These are phyloP conservation scores for Salvelinus fontinalis DNA, from an alignment of 2,113 vertebrate genomes.

Conservation along the genomic window DNA sequence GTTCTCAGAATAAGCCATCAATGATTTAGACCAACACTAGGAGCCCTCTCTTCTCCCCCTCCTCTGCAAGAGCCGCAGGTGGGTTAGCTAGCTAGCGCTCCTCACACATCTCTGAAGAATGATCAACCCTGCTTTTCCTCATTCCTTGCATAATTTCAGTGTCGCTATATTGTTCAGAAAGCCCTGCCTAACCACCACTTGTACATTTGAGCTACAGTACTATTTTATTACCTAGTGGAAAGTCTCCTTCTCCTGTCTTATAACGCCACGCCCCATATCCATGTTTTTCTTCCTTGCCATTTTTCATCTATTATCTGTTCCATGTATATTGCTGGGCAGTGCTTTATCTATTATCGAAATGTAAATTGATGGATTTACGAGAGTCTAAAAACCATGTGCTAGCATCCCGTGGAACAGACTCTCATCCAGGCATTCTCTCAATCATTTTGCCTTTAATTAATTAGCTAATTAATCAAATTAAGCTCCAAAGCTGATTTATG, in stretches of 20 bases:
- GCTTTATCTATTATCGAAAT: background rate
- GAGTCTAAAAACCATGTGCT: background rate
- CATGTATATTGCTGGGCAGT: background rate
- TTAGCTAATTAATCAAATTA: slow-evolving; percentile 60
- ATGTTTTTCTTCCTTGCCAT: background rate
- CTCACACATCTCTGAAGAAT: slow-evolving; percentile 46
- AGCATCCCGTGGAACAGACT: background rate
- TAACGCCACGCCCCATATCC: background rate
- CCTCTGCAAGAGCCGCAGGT: slow-evolving; percentile 50
- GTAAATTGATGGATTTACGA: slow-evolving; percentile 6
- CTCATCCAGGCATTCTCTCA: slow-evolving; percentile 25
- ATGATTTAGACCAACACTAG: slow-evolving; percentile 62
- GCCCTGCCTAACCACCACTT: background rate
- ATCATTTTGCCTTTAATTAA: slow-evolving; percentile 51
- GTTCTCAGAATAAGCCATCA: slow-evolving; percentile 45
- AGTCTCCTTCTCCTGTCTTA: background rate
- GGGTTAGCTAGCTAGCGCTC: slow-evolving; percentile 21
- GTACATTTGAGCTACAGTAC: too few relatives aligned
- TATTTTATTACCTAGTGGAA: background rate
- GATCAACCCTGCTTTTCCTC: background rate
- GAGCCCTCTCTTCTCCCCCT: slow-evolving; percentile 1
- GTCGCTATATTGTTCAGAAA: slow-evolving; percentile 11
- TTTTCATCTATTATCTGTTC: slow-evolving; percentile 1
- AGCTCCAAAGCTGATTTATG: slow-evolving; percentile 47
- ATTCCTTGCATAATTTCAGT: slow-evolving; percentile 14